These are phyloP conservation scores for Cephus spinipes DNA, from an alignment of 2,888 invertebrate genomes.

Conservation along the genomic window DNA sequence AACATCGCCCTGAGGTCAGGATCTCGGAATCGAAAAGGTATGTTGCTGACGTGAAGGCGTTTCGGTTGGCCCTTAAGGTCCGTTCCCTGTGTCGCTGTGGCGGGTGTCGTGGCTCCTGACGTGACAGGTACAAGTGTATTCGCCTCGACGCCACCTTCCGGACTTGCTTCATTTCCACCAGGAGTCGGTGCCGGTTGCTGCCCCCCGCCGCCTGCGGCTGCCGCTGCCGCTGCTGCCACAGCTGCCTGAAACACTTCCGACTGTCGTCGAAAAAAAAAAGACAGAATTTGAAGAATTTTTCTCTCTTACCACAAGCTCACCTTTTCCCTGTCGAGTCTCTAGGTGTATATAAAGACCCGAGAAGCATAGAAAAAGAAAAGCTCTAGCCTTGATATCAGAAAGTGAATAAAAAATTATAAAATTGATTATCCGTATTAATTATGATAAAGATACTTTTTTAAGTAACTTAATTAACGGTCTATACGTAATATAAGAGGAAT, in stretches of 20 bases:
- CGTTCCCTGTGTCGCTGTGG: constrained; percentile 69
- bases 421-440: too few species aligned
- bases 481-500: too few species aligned
- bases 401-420: too few species aligned
- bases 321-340: not conserved
- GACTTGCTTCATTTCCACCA: constrained; percentile 54
- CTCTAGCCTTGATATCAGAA: too few species aligned
- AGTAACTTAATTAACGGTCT: too few species aligned
- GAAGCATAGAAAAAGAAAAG: too few species aligned
- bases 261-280: constrained; percentile 63
- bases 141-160: constrained; percentile 64
- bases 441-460: too few species aligned
- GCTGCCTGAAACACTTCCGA: constrained; percentile 72
- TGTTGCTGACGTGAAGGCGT: constrained; percentile 98
- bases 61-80: constrained; percentile 85
- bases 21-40: constrained; percentile 99
- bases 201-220: constrained; percentile 65
- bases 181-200: constrained; percentile 61
- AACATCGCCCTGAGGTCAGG: constrained; percentile 98
- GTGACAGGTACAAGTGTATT: constrained; percentile 69
- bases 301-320: not conserved
- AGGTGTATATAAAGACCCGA: too few species aligned
- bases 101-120: constrained; percentile 67
- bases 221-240: constrained; percentile 68
- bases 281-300: not conserved